Base-by-base conservation (phyloP, 2,113 vertebrate species). In the Picathartes gymnocephalus region DNA sequence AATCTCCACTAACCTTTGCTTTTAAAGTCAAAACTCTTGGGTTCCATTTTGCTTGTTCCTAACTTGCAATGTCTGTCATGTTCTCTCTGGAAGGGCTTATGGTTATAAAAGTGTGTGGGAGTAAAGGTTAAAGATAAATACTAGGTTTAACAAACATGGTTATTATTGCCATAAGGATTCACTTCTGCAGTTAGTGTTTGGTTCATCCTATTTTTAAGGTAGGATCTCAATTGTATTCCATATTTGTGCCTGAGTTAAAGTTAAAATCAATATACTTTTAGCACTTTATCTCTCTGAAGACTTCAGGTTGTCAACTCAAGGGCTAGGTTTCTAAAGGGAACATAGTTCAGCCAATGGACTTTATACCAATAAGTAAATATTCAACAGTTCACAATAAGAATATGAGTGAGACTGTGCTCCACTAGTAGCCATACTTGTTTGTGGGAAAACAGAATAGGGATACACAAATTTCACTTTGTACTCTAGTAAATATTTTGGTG, bases 71-170 rank as follows among this genome's bases (percentile, higher is more conserved):
- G 53, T 61, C 39, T 58, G 33, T 51, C 62, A 8, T 10, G 2
- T 48, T 24, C 42, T 87, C 57, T 69, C 47, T 77, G 33, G 35
- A 58, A 82, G 35, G 50, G 33, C 39, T 39, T 5, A 0, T 62
- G 64, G 71, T n/a, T 78, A 11, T 90, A 62, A 80, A 89, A 77
- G 11, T 15, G 22, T 56, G 44, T 78, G 73, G 82, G 95, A 78
- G 76, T 94, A 81, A 96, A 93, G 90, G 95, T 94, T 84, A 84
- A 81, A 81, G 92, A 95, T 86, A 95, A 88, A 64, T 83, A 18
- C 51, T 45, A 33, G 28, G 71, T 90, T 95, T 90, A 88, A 78
- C 27, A 61, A 86, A 70, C 68, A 40, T 0, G 9, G 31, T 82
- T 92, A 51, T 54, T 62, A 33, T 88, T 90, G 21, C 65, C 20